These are phyloP conservation scores for Apamea sordens DNA, from an alignment of 2,888 invertebrate species.

Conservation along the genomic window DNA sequence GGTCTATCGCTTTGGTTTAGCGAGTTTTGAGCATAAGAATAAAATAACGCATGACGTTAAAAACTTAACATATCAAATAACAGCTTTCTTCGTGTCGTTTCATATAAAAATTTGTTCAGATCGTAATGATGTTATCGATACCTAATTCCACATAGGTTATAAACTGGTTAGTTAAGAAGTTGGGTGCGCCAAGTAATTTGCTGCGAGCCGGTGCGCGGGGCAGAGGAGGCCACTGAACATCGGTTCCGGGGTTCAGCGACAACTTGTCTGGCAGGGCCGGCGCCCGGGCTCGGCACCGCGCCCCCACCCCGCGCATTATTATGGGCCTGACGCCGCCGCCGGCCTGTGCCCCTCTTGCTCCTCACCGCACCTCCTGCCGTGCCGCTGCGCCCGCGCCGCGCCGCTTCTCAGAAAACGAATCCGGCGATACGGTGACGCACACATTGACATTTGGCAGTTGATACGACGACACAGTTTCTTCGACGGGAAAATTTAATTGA, in stretches of 20 bases:
- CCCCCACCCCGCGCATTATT: constrained; percentile 73
- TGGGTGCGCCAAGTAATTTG: constrained; percentile 82
- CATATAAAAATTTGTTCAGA: constrained; percentile 39
- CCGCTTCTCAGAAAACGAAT: constrained; percentile 86
- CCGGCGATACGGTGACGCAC: constrained; percentile 71
- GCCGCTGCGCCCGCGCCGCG: constrained; percentile 79
- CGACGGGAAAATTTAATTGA: constrained; percentile 59
- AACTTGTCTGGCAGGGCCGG: constrained; percentile 88
- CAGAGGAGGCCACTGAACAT: constrained; percentile 68
- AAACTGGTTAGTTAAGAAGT: constrained; percentile 77
- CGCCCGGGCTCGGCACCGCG: constrained; percentile 67
- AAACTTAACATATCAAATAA: constrained; percentile 22
- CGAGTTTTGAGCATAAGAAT: not conserved
- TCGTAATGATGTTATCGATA: constrained; percentile 68
- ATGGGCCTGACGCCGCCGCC: constrained; percentile 79
- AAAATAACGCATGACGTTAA: constrained; percentile 1
- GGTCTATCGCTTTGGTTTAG: not conserved
- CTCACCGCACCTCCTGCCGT: constrained; percentile 65
- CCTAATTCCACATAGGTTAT: constrained; percentile 70
- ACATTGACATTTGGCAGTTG: constrained; percentile 72
- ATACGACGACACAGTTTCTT: constrained; percentile 68
- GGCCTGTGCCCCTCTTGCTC: constrained; percentile 66
- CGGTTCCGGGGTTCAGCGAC: constrained; percentile 84
- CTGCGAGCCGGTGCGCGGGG: constrained; percentile 66
- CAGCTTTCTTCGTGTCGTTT: constrained; percentile 34